Base-by-base conservation (phyloP, 2,888 invertebrate species). In the Gymnosoma rotundatum region DNA sequence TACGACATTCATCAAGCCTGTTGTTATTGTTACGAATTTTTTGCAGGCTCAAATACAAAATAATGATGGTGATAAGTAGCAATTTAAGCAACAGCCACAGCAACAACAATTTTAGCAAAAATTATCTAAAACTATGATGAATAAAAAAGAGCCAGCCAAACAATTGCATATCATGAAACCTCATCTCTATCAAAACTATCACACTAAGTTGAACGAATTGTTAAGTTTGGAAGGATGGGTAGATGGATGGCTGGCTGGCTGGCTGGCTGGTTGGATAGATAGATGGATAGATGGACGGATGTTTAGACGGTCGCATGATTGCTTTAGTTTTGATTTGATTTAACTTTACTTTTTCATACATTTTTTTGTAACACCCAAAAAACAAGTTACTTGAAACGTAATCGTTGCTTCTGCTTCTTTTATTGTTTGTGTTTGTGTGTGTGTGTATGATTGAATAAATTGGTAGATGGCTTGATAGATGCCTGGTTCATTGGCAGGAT, bases 1-100 rank as follows among this genome's bases (percentile, higher is more conserved):
- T 67, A 72, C 75, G 70, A 69, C 76, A 76, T 76, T 81, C 74
- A 73, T 67, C 66, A 61, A 64, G 78, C 79, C 79, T 1, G 25
- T 25, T 42, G 45, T 48, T 73, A 20, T 74, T 56, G 61, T 63
- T 52, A 61, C 36, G n/a, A 69, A 67, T 78, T 70, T 64, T 63
- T 56, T 72, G 48, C 78, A 61, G 74, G 78, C 74, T 84, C 50
- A 74, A 79, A 82, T 72, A 75, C 72, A 72, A 81, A 66, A 84
- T 84, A 84, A 84, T 84, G 70, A 81, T 81, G 74, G 84, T 84
- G 84, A 84, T 84, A 84, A 84, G 84, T 81, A 84, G 84, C 74
- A 84, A 84, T 84, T 84, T 84, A 52, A 60, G 36, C 48, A 63
- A 9, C 70, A 56, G 45, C 63, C 61, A 36, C 48, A 63, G n/a